A percentile compares a stretch with the other conserved stretches of the same genome.
These are phyloP conservation scores for Stramonita haemastoma DNA, from an alignment of 2,888 invertebrate species.

Conservation along the genomic window DNA sequence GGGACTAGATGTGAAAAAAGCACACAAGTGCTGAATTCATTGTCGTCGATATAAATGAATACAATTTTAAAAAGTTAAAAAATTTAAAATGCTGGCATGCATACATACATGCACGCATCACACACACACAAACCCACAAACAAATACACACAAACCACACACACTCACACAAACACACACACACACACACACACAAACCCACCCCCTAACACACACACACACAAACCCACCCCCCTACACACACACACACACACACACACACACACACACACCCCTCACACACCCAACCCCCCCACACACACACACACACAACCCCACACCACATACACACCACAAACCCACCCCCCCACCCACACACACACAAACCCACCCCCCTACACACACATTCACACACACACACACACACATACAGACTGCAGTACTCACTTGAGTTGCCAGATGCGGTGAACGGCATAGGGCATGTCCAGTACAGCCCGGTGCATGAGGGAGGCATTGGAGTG, in stretches of 20 bases:
- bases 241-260: not conserved
- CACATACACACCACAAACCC: too few relatives aligned
- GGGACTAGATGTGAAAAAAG: too few relatives aligned
- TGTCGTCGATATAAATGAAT: not conserved
- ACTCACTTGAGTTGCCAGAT: conserved; percentile 63
- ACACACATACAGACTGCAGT: not conserved
- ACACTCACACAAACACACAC: not conserved
- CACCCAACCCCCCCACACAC: not conserved
- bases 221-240: not conserved
- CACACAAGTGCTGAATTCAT: not conserved
- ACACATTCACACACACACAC: not conserved
- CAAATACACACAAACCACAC: too few relatives aligned
- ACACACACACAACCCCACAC: not conserved
- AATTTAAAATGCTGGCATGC: not conserved
- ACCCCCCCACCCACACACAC: not conserved
- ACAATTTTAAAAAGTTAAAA: not conserved
- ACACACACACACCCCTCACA: not conserved
- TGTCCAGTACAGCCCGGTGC: conserved; percentile 53
- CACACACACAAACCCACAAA: not conserved
- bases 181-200: not conserved
- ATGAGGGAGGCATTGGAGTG: conserved; percentile 56
- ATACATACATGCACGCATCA: not conserved
- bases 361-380: not conserved
- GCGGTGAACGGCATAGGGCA: conserved; percentile 64
- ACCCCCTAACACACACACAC: not conserved